Evolutionary conservation across 2,888 invertebrate species (phyloP), one percentile per base, ranked within the genome.

Genomic region (Dasypolia templi): DNA sequence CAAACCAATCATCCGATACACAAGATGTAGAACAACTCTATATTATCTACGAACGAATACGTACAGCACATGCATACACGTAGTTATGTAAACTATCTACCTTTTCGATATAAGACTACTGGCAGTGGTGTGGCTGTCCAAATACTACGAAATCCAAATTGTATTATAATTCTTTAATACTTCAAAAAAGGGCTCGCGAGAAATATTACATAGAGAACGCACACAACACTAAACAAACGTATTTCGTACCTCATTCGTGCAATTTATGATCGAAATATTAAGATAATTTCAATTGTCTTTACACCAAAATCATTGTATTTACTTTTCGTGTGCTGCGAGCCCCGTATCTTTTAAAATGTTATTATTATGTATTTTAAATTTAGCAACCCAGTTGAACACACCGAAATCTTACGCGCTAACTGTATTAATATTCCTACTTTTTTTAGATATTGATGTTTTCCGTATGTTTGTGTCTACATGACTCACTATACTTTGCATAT

Each of bases 81-180:
- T 35, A 55, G 62, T 78, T 22, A 63, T 64, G 67, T 70, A 65
- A 76, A 75, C 84, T 83, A 81, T 72, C 55, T 72, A 69, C 78
- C 78, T 87, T 88, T 84, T 66, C 75, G 82, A 87, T 79, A 83
- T 86, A 89, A 87, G 87, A 91, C 88, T 91, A 92, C 89, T 93
- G 94, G 94, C 94, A 95, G 94, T 95, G 94, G 83, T 88, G 82
- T 86, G 85, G 92, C 92, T 91, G 89, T 88, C 86, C 84, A 61
- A 79, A 87, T 87, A 87, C 85, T 89, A 90, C 74, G 81, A 89
- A 22, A 88, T 90, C 89, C 89, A 80, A 85, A 62, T 68, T 26
- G 12, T 9, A 46, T 67, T 79, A 74, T 56, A 69, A 68, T 72
- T 29, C 51, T 61, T 44, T 64, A 59, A 49, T 53, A 58, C 62